Base-by-base conservation (phyloP, 2,888 invertebrate genomes). In the Stenchaetothrips biformis region DNA sequence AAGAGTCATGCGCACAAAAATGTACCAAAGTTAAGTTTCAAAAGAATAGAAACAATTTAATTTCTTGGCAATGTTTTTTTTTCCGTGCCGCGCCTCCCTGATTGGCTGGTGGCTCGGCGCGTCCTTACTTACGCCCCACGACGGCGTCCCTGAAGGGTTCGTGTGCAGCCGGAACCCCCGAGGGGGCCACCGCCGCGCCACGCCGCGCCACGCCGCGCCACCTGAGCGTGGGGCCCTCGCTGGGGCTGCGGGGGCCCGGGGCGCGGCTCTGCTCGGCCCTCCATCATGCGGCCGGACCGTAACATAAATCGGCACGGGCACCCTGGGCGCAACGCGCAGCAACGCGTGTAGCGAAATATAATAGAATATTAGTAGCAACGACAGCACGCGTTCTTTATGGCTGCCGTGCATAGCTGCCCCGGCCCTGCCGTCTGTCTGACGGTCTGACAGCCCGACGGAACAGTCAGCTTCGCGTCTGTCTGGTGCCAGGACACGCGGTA, bases 281-380 rank as follows among this genome's bases (percentile, higher is more conserved):
- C 21, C 21, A 21, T 74, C 67, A 74, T 74, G 21, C 67, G 67
- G 25, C 25, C 25, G 21, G 67, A 25, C 67, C 67, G 67, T 74
- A 25, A 74, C 67, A 74, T 74, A 74, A 74, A 74, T 74, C 67
- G 21, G 11, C 16, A 7, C 67, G 25, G 21, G 18, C 13, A 59
- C 59, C 59, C 59, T 59, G 59, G 59, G 59, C 59, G 67, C 67
- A 74, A 74, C 25, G 67, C 25, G 67, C 21, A 1, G 13, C 53
- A 53, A 16, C 53, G 16, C 37, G 37, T 37, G 18, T 13, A 59
- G 59, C 67, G 21, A 74, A 74, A 74, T 74, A 74, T 74, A 74
- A 74, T 74, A 74, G 67, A 74, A 74, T 74, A 74, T 74, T 74
- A 74, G 59, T 25, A 25, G 67, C 67, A 25, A 37, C 37, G 37